Conservation (phyloP, 2,888 invertebrate species). For the Drosophila meridiana region DNA sequence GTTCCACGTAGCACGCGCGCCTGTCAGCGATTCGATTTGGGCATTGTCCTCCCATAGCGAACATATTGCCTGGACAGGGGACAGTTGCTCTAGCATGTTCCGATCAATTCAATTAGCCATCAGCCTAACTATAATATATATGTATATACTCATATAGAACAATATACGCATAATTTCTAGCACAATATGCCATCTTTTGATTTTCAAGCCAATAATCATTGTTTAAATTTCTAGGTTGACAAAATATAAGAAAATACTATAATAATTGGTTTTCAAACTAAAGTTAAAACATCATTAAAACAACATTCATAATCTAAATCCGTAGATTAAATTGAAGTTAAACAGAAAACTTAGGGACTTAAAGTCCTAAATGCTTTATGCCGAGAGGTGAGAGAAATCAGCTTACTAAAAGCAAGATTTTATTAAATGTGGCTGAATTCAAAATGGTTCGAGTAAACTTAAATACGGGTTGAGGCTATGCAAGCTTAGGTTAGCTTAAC, state of each 20-base stretch:
- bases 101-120: slow-evolving; percentile 41
- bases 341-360: not conserved
- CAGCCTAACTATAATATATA: not conserved
- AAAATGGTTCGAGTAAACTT: too few species aligned
- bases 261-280: too few species aligned
- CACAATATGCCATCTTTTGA: not conserved
- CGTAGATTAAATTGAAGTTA: not conserved
- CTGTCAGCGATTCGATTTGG: slow-evolving; percentile 53
- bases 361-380: not conserved
- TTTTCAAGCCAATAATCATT: not conserved
- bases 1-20: slow-evolving; percentile 72
- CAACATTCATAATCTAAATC: not conserved
- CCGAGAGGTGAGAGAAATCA: not conserved
- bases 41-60: slow-evolving; percentile 38
- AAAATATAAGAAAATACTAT: not conserved
- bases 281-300: not conserved
- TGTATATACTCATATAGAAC: not conserved
- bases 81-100: slow-evolving; percentile 9
- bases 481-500: not conserved
- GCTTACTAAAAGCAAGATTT: not conserved
- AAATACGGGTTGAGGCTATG: too few species aligned
- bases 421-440: too few species aligned
- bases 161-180: not conserved
- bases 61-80: not conserved
- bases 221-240: not conserved